A percentile compares a stretch with the other conserved stretches of the same genome.
Evolutionary conservation across 2,113 vertebrate species (phyloP).

Genomic region (Gopherus evgoodei): DNA sequence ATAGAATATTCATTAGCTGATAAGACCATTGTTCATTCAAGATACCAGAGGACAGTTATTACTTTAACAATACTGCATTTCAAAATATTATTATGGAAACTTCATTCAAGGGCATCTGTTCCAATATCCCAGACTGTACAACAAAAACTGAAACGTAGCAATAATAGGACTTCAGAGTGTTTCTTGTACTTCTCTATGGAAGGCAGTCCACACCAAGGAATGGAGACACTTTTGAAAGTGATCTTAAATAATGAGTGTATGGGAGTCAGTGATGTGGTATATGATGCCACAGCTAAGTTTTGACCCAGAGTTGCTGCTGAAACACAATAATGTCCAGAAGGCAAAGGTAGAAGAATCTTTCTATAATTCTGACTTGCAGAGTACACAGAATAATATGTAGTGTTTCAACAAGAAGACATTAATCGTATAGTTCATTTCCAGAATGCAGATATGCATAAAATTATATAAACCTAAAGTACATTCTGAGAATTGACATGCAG

Average conservation of each 20-base stretch:
- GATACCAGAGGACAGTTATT: no score
- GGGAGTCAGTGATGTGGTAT: no score
- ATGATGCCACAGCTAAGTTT: no score
- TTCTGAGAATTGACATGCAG: neutral
- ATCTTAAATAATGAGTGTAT: no score
- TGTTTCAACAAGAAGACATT: neutral
- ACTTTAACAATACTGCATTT: neutral
- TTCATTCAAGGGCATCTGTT: neutral
- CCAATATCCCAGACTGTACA: neutral
- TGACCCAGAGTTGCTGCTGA: no score
- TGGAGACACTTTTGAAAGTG: no score
- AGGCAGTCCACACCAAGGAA: no score
- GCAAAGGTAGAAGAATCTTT: neutral
- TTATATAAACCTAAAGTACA: neutral
- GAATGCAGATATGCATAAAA: neutral
- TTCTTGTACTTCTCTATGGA: no score
- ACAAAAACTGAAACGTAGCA: neutral
- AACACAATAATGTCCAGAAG: neutral
- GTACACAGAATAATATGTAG: neutral
- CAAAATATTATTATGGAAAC: neutral
- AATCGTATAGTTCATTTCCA: neutral
- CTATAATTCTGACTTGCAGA: neutral
- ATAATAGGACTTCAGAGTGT: neutral
- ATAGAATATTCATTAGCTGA: neutral
- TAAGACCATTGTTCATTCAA: neutral